Conservation (phyloP, 2,797 vertebrate genomes). For the Acrocephalus scirpaceus region DNA sequence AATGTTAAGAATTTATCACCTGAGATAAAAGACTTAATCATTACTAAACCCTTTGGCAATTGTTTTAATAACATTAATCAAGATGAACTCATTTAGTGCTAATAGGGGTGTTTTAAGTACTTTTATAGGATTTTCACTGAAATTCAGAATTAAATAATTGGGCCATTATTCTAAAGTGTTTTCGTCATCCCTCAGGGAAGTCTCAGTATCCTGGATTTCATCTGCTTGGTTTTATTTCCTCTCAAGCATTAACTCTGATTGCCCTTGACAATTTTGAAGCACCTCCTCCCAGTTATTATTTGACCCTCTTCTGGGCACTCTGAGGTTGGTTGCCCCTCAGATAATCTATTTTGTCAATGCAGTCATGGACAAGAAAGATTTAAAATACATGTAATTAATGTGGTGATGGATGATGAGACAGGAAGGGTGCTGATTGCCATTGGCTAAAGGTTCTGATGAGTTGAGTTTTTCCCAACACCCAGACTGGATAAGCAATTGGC, state of each 20-base stretch:
- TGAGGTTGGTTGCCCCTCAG: background rate
- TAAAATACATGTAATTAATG: constrained; percentile 6
- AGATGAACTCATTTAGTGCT: constrained; percentile 64
- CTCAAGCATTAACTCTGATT: constrained; percentile 32
- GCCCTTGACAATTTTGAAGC: constrained; percentile 1
- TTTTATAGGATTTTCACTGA: constrained; percentile 72
- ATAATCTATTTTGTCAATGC: constrained; percentile 36
- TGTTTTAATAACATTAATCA: constrained; percentile 71
- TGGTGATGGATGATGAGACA: background rate
- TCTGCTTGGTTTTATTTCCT: constrained; percentile 47
- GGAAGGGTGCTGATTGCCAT: background rate
- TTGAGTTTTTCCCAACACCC: background rate
- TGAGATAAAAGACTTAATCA: constrained; percentile 67
- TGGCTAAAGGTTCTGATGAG: background rate
- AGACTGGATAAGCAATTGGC: background rate
- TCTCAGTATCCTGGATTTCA: constrained; percentile 39
- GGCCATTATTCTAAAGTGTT: constrained; percentile 62
- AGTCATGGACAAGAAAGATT: background rate
- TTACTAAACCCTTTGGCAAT: constrained; percentile 52
- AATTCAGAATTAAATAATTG: constrained; percentile 72
- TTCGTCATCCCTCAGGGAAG: constrained; percentile 58
- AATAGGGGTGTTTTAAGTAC: constrained; percentile 59
- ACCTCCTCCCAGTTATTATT: constrained; percentile 16
- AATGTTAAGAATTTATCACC: constrained; percentile 60
- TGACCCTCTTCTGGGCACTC: constrained; percentile 24